A percentile compares a stretch with the other conserved stretches of the same genome.
phyloP scores from a whole-genome alignment of 2,888 invertebrate species.

The Imbricaverruca yamaguchii region DNA sequence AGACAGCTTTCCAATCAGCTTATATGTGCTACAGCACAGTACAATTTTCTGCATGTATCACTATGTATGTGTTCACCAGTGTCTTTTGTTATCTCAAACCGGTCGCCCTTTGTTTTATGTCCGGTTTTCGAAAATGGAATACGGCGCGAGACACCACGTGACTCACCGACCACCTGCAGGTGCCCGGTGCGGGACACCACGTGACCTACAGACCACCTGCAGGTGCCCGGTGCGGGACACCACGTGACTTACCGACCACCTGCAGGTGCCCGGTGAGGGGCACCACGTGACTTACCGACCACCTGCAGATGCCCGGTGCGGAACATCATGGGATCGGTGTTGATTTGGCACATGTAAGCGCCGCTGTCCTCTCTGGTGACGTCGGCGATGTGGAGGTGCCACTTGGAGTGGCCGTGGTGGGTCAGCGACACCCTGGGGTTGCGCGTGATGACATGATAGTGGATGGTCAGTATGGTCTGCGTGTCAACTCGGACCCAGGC shows the following conservation, averaged over 20 bases:
- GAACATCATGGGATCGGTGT: conserved; percentile 35
- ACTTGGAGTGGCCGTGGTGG: conserved; percentile 40
- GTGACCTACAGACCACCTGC: conserved; percentile 34
- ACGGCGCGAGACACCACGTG: too few relatives aligned
- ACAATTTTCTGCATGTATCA: too few relatives aligned
- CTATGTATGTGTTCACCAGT: too few relatives aligned
- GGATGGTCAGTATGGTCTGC: conserved; percentile 84
- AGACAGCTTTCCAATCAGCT: too few relatives aligned
- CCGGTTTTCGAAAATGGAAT: too few relatives aligned
- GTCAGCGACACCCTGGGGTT: conserved; percentile 72
- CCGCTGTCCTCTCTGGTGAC: conserved; percentile 87
- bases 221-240: conserved; percentile 33
- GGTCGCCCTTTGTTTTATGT: too few relatives aligned
- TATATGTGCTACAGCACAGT: too few relatives aligned
- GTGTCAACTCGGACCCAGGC: conserved; percentile 91
- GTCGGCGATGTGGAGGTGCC: conserved; percentile 85
- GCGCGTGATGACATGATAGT: conserved; percentile 84
- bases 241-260: conserved; percentile 35
- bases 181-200: conserved; percentile 34
- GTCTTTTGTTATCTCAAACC: too few relatives aligned
- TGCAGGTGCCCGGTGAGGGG: conserved; percentile 34
- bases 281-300: conserved; percentile 35
- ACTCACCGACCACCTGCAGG: conserved; percentile 34
- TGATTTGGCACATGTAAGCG: conserved; percentile 36
- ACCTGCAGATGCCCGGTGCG: conserved; percentile 34